Base-by-base conservation (phyloP, 2,888 invertebrate genomes). In the Catocala nupta region DNA sequence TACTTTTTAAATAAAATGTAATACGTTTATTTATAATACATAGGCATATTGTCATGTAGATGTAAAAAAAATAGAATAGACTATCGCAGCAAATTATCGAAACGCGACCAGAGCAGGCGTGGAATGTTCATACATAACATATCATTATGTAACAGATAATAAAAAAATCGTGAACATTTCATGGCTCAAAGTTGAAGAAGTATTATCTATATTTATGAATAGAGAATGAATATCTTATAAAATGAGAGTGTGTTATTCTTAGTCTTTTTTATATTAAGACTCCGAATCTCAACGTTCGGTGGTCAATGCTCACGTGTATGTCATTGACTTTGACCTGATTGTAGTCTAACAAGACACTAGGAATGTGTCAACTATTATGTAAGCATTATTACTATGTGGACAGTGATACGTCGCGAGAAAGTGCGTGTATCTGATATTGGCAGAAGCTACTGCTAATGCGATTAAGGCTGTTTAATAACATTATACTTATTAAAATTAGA, bases 11-110 rank as follows among this genome's bases (percentile, higher is more conserved):
- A 83, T 81, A 81, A 66, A 84, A 81, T 82, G 77, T 81, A 79
- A 77, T 81, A 75, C 63, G 68, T 75, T 78, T 70, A 70, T 80
- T 81, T 79, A 77, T 81, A 78, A 71, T 83, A 83, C 78, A 86
- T 84, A 88, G 84, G 84, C 84, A 80, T 87, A 89, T 88, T 87
- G 85, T 89, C 87, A 78, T 77, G 80, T 84, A 84, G 81, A 87
- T 76, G 81, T 80, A 82, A 81, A 78, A 63, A 70, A 64, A 75
- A 59, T 57, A 63, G 10, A 60, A 53, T 69, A 73, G 72, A 77
- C 74, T 80, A 79, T 73, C 73, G 82, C 78, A 55, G 79, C 82
- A 83, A 84, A 76, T 67, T 56, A 81, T 71, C 73, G 63, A 63
- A 67, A 80, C 75, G 76, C 77, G 71, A 73, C 68, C 81, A 71